Base-by-base conservation (phyloP, 2,113 vertebrate genomes). In the Brachirus orientalis region DNA sequence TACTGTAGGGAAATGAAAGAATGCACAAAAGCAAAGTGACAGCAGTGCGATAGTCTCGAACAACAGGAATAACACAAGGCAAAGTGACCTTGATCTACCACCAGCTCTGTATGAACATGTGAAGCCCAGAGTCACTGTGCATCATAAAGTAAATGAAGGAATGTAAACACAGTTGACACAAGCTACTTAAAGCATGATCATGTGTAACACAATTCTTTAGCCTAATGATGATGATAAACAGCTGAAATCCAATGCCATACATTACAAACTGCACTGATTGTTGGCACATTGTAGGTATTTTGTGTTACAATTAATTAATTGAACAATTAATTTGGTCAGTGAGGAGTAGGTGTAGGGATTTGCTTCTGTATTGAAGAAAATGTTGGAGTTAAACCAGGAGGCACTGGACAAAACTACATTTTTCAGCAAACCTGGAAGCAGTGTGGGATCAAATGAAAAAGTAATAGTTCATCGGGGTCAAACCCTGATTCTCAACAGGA, bases 131-230 rank as follows among this genome's bases (percentile, higher is more conserved):
- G n/a, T n/a, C n/a, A n/a, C n/a, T n/a, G n/a, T n/a, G n/a, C n/a
- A n/a, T 56, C 10, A 22, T 22, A 52, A 14, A 53, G 38, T 37
- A 37, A 56, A 56, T 13, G 53, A 40, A 56, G 13, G 36, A 56
- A 37, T 37, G 35, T 54, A 37, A 56, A 55, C 35, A 52, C 17
- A 36, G 35, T 47, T 18, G 38, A 19, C 28, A 38, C 28, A 28
- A 10, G 18, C 36, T 10, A 20, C 18, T 43, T 18, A 12, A 36
- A 12, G n/a, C n/a, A 37, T 38, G 37, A 40, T 40, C 11, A 19
- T 41, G 18, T 41, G 8, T 28, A 28, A 28, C 22, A 28, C 54
- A 14, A 12, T n/a, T 1, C 36, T 41, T 14, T 40, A 12, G 14
- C 8, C 37, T 13, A 13, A 28, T 53, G 22, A 35, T 35, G 20